Evolutionary conservation across 2,113 vertebrate genomes (phyloP), one percentile per base, ranked within the genome.

Genomic region (Solea senegalensis): DNA sequence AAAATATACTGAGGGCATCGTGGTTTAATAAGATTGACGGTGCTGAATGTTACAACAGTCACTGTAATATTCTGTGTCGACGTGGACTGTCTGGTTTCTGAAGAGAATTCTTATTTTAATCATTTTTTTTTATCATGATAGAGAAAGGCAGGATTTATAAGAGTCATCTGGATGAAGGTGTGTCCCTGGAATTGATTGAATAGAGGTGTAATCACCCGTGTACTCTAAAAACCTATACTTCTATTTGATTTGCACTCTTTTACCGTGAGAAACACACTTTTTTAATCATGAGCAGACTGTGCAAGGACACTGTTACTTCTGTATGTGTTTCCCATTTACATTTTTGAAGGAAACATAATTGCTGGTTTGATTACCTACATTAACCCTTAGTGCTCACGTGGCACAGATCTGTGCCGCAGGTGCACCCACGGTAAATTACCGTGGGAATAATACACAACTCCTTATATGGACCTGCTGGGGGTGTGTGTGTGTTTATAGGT

Each of bases 101-200:
- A 16, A 69, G 54, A 54, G 48, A 52, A 63, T 53, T 78, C 9
- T 51, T 5, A 6, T 46, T 66, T 74, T 43, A 63, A 65, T 65
- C 9, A 21, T 48, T 5, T 53, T 16, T 68, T 60, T 74, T 65
- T 54, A 75, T 80, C 63, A 49, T 69, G 34, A 74, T 5, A 61
- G 43, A 52, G 43, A 52, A 26, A 69, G 11, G 12, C 48, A 12
- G 43, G 68, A 74, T 65, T 76, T 72, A 65, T 76, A 43, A 45
- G 39, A 34, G 34, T 27, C 15, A 14, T 7, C 12, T 3, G 26
- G 15, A 41, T 14, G 15, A 9, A 48, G 2, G 52, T 49, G 54
- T 53, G 57, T 63, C 41, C 49, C 26, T 21, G 21, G 21, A 21
- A 21, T 21, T 1, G 21, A 21, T 21, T 21, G 21, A 21, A 21